Evolutionary conservation across 2,888 invertebrate species (phyloP), one percentile per base, ranked within the genome.

Genomic region (Drosophila percnosoma): DNA sequence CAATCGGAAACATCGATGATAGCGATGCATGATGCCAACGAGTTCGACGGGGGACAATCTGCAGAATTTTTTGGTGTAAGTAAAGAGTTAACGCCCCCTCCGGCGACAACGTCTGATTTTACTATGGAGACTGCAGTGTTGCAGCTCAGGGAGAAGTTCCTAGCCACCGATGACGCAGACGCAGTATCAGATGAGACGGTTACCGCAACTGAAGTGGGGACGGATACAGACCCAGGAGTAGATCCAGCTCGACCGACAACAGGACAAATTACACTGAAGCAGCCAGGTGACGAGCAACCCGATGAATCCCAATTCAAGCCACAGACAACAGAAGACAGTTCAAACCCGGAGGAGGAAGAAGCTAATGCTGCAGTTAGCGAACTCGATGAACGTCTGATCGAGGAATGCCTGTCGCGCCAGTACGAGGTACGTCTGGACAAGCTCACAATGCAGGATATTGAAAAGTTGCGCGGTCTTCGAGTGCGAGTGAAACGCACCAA

Each of bases 401-500:
- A 72, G 10, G 88, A 86, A 33, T 88, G 88, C 33, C 55, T 86
- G 5, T 75, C 51, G 0, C 80, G 88, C 0, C 52, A 53, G 7
- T 40, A 8, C 6, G 59, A 60, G n/a, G 83, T 85, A n/a, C 68
- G 71, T 13, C 52, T 85, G 21, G 54, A 70, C 0, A 68, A n/a
- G 42, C 68, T 85, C 0, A 75, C 73, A 8, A 15, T 45, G 2
- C 65, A 54, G 45, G 78, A 89, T 36, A 78, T 87, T 38, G 59
- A 75, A 13, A 58, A 78, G 33, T 52, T 85, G 18, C 88, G 85
- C 0, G 70, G 75, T 5, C n/a, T 85, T 6, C 78, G 89, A 1
- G 87, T 87, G 13, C 80, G 78, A 8, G 38, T 87, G 0, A 87
- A 84, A 29, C 89, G 87, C n/a, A 73, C 80, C 4, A 73, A 89